Evolutionary conservation across 2,113 vertebrate genomes (phyloP), one percentile per base, ranked within the genome.

Genomic region (Ameiurus melas): DNA sequence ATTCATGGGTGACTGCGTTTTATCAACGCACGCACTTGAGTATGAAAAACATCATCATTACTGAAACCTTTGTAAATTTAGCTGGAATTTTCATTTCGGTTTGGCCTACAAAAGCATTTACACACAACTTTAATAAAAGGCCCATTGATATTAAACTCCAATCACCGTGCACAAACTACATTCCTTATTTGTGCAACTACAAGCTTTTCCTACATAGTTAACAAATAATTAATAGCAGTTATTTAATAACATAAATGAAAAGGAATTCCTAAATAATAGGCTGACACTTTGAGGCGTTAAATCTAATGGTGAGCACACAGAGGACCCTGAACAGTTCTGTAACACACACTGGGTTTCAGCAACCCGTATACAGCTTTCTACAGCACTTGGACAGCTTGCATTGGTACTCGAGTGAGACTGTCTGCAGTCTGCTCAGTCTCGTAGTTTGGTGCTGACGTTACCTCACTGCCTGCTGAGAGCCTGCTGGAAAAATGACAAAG

Each of bases 401-500:
- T 68, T 89, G 91, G 88, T 91, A 89, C 85, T 55, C 80, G 87
- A 83, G 90, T 90, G 91, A 90, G 92, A 91, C 91, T 91, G 93
- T 94, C 81, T 88, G 90, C 91, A 85, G 89, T 86, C 87, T 91
- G 86, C 36, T 87, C 86, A 85, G 81, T 33, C 60, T 85, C 77
- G 60, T 70, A 84, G 71, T 70, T 60, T 33, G 53, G 36, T 70
- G 79, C 39, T 81, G 93, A 94, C 90, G 91, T 91, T 90, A 89
- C 88, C 88, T 91, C 91, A 55, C 92, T 92, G 91, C 92, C 91
- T 92, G 92, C 92, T 89, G 73, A 83, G 77, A 83, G 92, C 90
- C 90, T 93, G 91, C 91, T 86, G 92, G 93, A 91, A 93, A 90
- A 85, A 93, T 91, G 91, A 94, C 92, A 92, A 94, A 93, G 70